A percentile compares a stretch with the other conserved stretches of the same genome.
Evolutionary conservation across 2,797 vertebrate species (phyloP).

Genomic region (Molossus alvarezi): DNA sequence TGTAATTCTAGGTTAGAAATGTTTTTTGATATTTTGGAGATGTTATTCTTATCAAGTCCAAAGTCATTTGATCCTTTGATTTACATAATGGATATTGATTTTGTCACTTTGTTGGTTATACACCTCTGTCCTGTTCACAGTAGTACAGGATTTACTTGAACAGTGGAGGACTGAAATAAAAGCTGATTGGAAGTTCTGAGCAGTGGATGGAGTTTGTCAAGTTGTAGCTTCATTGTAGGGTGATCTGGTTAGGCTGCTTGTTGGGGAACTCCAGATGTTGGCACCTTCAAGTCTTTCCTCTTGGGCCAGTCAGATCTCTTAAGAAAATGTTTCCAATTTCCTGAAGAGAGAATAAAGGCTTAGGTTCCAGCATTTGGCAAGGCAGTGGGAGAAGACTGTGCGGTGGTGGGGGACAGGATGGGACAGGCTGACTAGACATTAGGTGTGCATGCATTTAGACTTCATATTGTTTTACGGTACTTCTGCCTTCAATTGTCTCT

Average conservation of each 20-base stretch:
- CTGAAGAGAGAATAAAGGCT: background rate
- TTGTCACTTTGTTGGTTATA: background rate
- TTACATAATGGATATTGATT: background rate
- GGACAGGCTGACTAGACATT: background rate
- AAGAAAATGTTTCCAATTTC: constrained; percentile 29
- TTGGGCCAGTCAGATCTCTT: background rate
- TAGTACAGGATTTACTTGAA: background rate
- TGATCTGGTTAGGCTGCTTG: background rate
- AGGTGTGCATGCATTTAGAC: background rate
- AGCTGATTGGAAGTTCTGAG: background rate
- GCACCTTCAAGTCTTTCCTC: background rate
- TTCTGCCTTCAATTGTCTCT: background rate
- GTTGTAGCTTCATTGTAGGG: background rate
- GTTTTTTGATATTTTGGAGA: constrained; percentile 26
- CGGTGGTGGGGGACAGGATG: no score
- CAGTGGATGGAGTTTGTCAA: background rate
- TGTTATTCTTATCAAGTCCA: background rate
- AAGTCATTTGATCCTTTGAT: constrained; percentile 32
- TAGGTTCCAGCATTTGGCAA: background rate
- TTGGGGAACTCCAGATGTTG: background rate
- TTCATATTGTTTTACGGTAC: background rate
- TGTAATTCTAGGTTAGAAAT: background rate
- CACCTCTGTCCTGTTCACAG: background rate
- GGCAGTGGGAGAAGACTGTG: background rate
- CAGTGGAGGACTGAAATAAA: background rate